Evolutionary conservation across 2,888 invertebrate genomes (phyloP).

Genomic region (Dynastes maya): DNA sequence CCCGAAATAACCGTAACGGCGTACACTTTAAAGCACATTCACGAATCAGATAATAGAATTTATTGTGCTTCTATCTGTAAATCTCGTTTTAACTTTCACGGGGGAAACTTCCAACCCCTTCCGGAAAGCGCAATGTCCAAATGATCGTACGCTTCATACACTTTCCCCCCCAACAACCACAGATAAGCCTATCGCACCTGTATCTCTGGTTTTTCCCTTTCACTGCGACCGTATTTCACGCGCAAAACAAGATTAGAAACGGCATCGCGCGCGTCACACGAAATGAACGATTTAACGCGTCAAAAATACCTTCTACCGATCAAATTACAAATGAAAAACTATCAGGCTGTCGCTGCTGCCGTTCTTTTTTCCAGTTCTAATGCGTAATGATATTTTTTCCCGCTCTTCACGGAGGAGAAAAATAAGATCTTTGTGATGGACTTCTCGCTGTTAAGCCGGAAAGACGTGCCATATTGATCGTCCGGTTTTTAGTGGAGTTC

Average conservation of each 20-base stretch:
- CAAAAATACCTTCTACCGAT: conserved; percentile 21
- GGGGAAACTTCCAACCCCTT: neutral
- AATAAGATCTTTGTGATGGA: conserved; percentile 29
- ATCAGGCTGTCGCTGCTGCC: neutral
- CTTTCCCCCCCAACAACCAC: neutral
- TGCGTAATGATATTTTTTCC: conserved; percentile 20
- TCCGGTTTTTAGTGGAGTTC: conserved; percentile 41
- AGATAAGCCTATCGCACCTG: conserved; percentile 40
- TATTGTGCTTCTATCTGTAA: conserved; percentile 27
- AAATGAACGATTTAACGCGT: conserved; percentile 19
- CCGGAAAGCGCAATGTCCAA: conserved; percentile 23
- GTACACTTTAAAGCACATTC: conserved; percentile 15
- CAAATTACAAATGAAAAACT: conserved; percentile 35
- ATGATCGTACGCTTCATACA: conserved; percentile 35
- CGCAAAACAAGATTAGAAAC: conserved; percentile 16
- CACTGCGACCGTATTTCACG: conserved; percentile 20
- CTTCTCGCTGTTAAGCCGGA: conserved; percentile 29
- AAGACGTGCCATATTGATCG: conserved; percentile 46
- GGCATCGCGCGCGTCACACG: neutral
- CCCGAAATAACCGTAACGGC: conserved; percentile 1
- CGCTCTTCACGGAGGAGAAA: conserved; percentile 1
- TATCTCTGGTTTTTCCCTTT: conserved; percentile 19
- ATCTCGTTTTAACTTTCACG: conserved; percentile 33
- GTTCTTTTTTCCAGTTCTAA: neutral
- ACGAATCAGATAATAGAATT: conserved; percentile 26